Evolutionary conservation across 2,888 invertebrate species (phyloP), one percentile per base, ranked within the genome.

Genomic region (Heliconius erato): DNA sequence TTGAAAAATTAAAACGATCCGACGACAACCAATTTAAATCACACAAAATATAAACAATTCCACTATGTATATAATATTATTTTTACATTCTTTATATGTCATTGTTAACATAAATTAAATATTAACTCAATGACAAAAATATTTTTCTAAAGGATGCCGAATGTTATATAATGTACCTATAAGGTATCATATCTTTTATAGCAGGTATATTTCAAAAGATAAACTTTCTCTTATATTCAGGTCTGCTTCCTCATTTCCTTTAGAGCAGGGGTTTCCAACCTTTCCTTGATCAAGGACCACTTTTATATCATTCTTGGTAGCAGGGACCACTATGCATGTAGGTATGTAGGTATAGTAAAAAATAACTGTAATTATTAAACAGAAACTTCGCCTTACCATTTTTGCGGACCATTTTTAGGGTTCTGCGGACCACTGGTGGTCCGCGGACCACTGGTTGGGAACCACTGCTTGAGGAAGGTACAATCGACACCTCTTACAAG

Each of bases 401-500:
- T n/a, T n/a, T n/a, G n/a, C n/a, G n/a, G n/a, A n/a, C n/a, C n/a
- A n/a, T n/a, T n/a, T n/a, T n/a, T n/a, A n/a, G n/a, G n/a, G n/a
- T n/a, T n/a, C n/a, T n/a, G n/a, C n/a, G n/a, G n/a, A n/a, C n/a
- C n/a, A n/a, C n/a, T n/a, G n/a, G n/a, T n/a, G n/a, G n/a, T n/a
- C n/a, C n/a, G n/a, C n/a, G n/a, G n/a, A n/a, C n/a, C n/a, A n/a
- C n/a, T n/a, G n/a, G n/a, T n/a, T n/a, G n/a, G n/a, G n/a, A n/a
- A n/a, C n/a, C n/a, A n/a, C n/a, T n/a, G n/a, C n/a, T n/a, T n/a
- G n/a, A 81, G 65, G 59, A 79, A 79, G 44, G 82, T 80, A 79
- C 80, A 83, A 82, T 83, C 79, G 71, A 68, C 82, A 80, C 67
- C 81, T 84, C 80, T 77, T 79, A 79, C 32, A 79, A 68, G 59